Base-by-base conservation (phyloP, 2,888 invertebrate species). In the Brachycybe producta region DNA sequence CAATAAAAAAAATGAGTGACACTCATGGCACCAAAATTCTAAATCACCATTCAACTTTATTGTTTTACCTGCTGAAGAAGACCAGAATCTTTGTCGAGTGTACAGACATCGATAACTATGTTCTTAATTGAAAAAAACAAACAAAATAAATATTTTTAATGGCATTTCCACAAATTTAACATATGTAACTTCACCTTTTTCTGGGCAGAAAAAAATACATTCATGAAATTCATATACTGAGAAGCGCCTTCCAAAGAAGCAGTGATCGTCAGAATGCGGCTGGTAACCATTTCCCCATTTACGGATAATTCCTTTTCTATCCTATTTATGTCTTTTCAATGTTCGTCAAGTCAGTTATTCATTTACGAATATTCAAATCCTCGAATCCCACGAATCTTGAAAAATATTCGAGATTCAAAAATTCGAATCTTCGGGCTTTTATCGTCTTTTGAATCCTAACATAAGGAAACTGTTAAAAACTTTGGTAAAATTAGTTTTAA, bases 151-250 rank as follows among this genome's bases (percentile, higher is more conserved):
- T n/a, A 56, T 49, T n/a, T n/a, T n/a, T n/a, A n/a, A 40, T 50
- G 26, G 3, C 50, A 41, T 45, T 23, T 19, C 39, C 30, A 52
- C 27, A 23, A 34, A 27, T 41, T 34, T 28, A 26, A 17, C 38
- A 39, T n/a, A n/a, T n/a, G n/a, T n/a, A 40, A 42, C 35, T 28
- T 60, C 62, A 74, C 73, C 67, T 72, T 69, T 70, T 84, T 86
- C 67, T 86, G 90, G 2, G 95, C 91, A 2, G 95, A 90, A 62
- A 97, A 95, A 67, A 97, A 94, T 2, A 88, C 85, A 66, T 97
- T 97, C 94, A 97, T 97, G 61, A 94, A 91, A 64, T 90, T 91
- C 80, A 97, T 92, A 62, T 98, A 97, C 64, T 97, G 95, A 0
- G 86, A 84, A 0, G 88, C 85, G 4, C 85, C 85, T 65, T 90